Evolutionary conservation across 2,888 invertebrate species (phyloP), one percentile per base, ranked within the genome.

Genomic region (Clanis bilineata): DNA sequence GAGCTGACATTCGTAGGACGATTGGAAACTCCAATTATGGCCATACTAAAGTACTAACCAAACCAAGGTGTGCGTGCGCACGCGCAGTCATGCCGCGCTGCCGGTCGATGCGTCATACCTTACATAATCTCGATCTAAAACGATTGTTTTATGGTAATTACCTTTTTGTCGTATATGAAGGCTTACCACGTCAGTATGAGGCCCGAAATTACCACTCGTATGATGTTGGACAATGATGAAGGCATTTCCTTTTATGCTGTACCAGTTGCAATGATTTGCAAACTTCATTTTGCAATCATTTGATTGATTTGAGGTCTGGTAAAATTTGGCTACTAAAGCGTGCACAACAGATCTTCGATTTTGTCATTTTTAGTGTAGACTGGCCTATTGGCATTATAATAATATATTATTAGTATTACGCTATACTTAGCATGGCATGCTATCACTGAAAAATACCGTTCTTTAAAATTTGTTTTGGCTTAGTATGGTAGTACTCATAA

Each of bases 111-210:
- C 51, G 51, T 51, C 51, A 51, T 51, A 9, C 28, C 15, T 51
- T 51, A 51, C 51, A 28, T 51, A 32, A 51, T 41, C 41, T 18
- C 51, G 18, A 28, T 15, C n/a, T 5, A 10, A 32, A 51, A 28
- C 32, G 51, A 51, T 51, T 25, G 47, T 47, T 47, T 51, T 51
- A 51, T 51, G 51, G 15, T 51, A 51, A 51, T 18, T 51, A 51
- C 9, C 32, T 51, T 51, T 51, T 32, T 51, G 32, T 51, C 10
- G 21, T 43, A n/a, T 6, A 43, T 43, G 5, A 18, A 25, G 39
- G 39, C 15, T 39, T 39, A 12, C 15, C 15, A 39, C n/a, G 39
- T 39, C 15, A 15, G 15, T n/a, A 6, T n/a, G 15, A n/a, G 39
- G 39, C n/a, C 39, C 39, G 39, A 15, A 39, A 39, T 39, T 15